Percentiles rank a stretch among this genome's conserved stretches.
Evolutionary conservation across 2,797 vertebrate species (phyloP).

Genomic region (Varecia variegata): DNA sequence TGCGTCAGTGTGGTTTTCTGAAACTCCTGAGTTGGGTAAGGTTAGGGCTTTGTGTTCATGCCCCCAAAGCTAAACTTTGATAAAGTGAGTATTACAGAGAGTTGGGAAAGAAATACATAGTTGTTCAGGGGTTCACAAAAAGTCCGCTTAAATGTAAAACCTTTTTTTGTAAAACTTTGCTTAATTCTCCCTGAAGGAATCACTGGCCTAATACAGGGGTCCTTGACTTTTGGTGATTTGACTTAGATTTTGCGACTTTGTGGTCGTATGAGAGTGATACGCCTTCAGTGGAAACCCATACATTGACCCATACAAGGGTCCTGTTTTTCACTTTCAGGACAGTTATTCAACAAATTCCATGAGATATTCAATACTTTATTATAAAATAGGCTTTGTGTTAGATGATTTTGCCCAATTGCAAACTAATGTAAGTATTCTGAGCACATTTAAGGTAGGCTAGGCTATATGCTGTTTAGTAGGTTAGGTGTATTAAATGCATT

Average conservation of each 20-base stretch:
- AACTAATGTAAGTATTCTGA: not conserved
- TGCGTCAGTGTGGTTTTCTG: not conserved
- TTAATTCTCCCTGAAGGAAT: not conserved
- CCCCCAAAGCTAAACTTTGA: not conserved
- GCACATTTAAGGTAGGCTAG: not conserved
- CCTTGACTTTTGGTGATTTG: not conserved
- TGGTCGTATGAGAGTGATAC: not conserved
- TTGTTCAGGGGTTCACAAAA: not conserved
- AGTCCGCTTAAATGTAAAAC: not conserved
- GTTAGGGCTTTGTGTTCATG: not conserved
- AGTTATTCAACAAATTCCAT: not conserved
- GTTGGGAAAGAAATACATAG: not conserved
- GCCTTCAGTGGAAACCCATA: not conserved
- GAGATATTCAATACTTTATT: not conserved
- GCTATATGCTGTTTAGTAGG: not conserved
- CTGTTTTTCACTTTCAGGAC: not conserved
- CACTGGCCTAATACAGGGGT: not conserved
- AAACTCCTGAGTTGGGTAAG: not conserved
- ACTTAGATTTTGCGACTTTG: not conserved
- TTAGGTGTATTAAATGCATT: not conserved
- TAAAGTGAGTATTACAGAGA: not conserved
- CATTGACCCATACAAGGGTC: not conserved
- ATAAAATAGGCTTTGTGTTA: not conserved
- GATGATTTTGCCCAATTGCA: not conserved
- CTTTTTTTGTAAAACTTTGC: not conserved